phyloP scores from a whole-genome alignment of 2,797 vertebrate genomes.

The Chelon labrosus region DNA sequence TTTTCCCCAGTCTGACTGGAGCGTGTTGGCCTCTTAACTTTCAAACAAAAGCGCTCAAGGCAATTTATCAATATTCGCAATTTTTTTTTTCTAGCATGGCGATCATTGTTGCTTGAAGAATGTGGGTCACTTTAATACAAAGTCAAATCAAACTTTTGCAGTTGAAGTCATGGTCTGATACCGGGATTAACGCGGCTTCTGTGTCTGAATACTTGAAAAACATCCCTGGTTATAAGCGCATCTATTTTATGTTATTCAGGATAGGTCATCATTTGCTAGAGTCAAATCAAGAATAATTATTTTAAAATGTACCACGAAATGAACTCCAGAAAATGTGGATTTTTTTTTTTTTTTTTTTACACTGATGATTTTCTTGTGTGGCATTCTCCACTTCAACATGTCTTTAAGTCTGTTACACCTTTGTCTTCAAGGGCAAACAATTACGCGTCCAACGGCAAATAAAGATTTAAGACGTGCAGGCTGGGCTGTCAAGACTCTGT shows the following conservation, averaged over 20 bases:
- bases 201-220: constrained; percentile 51
- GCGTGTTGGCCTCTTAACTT: constrained; percentile 70
- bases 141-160: constrained; percentile 76
- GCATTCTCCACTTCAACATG: no score
- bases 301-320: no score
- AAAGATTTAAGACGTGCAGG: constrained; percentile 62
- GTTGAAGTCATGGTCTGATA: constrained; percentile 77
- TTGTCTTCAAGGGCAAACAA: constrained; percentile 1
- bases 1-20: constrained; percentile 67
- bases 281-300: no score
- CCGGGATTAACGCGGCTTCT: constrained; percentile 39
- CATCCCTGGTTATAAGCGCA: background rate
- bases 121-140: constrained; percentile 84
- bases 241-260: background rate
- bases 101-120: constrained; percentile 80
- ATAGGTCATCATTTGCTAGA: background rate
- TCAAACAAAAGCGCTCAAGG: constrained; percentile 82
- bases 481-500: constrained; percentile 60
- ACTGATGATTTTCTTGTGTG: no score
- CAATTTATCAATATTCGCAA: constrained; percentile 84
- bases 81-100: constrained; percentile 48
- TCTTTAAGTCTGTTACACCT: constrained; percentile 25
- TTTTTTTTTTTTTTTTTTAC: no score
- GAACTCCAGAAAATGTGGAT: no score
- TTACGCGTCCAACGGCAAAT: constrained; percentile 20